Conservation (phyloP, 2,888 invertebrate species). For the Chloroclystis v-ata region DNA sequence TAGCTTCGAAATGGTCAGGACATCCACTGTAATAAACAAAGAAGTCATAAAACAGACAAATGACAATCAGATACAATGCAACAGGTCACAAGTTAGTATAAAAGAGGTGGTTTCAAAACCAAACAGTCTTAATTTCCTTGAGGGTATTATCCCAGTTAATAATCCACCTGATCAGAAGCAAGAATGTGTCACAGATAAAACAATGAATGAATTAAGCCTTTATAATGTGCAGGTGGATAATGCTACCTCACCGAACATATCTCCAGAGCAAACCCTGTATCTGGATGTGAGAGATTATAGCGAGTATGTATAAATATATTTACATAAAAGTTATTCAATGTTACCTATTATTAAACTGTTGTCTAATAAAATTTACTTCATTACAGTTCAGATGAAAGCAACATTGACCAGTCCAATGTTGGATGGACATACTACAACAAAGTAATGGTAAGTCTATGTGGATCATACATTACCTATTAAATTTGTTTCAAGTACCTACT, state of each 20-base stretch:
- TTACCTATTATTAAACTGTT: background rate
- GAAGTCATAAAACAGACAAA: conserved; percentile 52
- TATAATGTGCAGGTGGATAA: conserved; percentile 69
- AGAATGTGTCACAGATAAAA: conserved; percentile 56
- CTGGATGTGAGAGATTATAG: conserved; percentile 71
- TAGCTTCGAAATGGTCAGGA: conserved; percentile 81
- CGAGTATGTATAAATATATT: conserved; percentile 51
- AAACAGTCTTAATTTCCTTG: conserved; percentile 60
- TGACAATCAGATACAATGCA: conserved; percentile 64
- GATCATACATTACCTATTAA: too few relatives aligned
- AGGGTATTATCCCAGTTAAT: conserved; percentile 56
- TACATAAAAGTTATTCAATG: background rate
- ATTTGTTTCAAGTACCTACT: too few relatives aligned
- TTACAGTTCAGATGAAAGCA: conserved; percentile 69
- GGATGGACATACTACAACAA: conserved; percentile 86
- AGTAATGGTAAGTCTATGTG: conserved; percentile 81
- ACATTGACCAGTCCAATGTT: conserved; percentile 77
- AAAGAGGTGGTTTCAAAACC: conserved; percentile 59
- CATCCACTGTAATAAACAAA: conserved; percentile 68
- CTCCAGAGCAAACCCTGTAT: conserved; percentile 68
- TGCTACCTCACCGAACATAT: conserved; percentile 66
- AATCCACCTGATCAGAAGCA: conserved; percentile 16
- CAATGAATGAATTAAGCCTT: conserved; percentile 65
- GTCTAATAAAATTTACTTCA: background rate
- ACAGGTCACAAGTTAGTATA: conserved; percentile 64